Base-by-base conservation (phyloP, 1,140 invertebrate genomes). In the Drosophila lini region DNA sequence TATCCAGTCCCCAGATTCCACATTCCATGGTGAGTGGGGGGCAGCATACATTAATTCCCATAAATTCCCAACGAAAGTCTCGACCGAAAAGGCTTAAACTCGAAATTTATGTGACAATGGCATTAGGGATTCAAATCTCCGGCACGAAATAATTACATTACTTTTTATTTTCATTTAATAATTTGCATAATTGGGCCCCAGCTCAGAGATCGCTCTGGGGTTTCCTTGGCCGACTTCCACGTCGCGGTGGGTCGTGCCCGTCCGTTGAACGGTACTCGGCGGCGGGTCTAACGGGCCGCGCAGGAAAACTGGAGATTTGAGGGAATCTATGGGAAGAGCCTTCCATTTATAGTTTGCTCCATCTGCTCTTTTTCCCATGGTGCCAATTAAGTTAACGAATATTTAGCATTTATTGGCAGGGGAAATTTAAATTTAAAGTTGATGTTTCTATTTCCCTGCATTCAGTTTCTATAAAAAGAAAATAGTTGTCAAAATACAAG, bases 51-150 rank as follows among this genome's bases (percentile, higher is more conserved):
- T 61, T 58, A 71, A 75, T 83, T 50, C 56, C 68, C 50, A 71
- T 71, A 71, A 71, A 80, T 83, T 60, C 52, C 65, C 60, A 65
- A 74, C 57, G 74, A 86, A 85, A 71, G 71, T 64, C 55, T 73
- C 59, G 75, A 53, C 62, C 69, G 67, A 75, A 85, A 85, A 88
- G 82, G 82, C 79, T 88, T 85, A 86, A 82, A 79, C 81, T 71
- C 63, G 65, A 86, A 88, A 81, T 84, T 84, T 84, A 84, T 84
- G 80, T 70, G 78, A 78, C 68, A 78, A 63, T 36, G 25, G 77
- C 84, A 86, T 78, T 74, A 78, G 61, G 74, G 69, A 81, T 70
- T 86, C 68, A 67, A 81, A 81, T 78, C 47, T 67, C n/a, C 61
- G 42, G 65, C 61, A 69, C 65, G 65, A 78, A 67, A 82, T 82